Evolutionary conservation across 2,797 vertebrate genomes (phyloP), one percentile per base, ranked within the genome.

Genomic region (Crenichthys baileyi): DNA sequence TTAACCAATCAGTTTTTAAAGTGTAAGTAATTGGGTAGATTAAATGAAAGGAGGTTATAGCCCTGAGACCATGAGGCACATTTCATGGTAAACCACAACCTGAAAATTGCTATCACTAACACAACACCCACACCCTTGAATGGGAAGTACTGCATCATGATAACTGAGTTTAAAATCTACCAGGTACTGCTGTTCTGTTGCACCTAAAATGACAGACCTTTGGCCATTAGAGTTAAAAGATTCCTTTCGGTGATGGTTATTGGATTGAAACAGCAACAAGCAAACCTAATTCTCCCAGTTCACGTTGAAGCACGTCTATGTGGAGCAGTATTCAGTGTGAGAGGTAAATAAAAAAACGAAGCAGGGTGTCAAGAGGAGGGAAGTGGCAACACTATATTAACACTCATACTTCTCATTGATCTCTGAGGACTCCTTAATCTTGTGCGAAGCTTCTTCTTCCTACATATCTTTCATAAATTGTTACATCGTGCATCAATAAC

Each of bases 391-490:
- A 86, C 88, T 90, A 76, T 90, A 93, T 91, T 93, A 94, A 93
- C 87, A 86, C 84, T 90, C 87, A 84, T 89, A 87, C 80, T 83
- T 90, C 80, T 83, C 92, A 94, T 92, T 91, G 89, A 94, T 92
- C 91, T 90, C 76, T 56, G 73, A 93, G 83, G 83, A 80, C 87
- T 83, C 78, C 85, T 90, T 94, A 88, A 93, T 94, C 89, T 91
- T 48, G 79, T 18, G 73, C 82, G 80, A 87, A 84, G 84, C 82
- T 83, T 92, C 87, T 83, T 92, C 88, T 85, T 87, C 77, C 87
- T 84, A 87, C 87, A 53, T 91, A 92, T 93, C 90, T 93, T 94
- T 93, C 90, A 93, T 94, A 93, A 94, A 85, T 88, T 89, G 89
- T 93, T 90, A 91, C 89, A 88, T 80, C 20, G 82, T 85, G 82